Base-by-base conservation (phyloP, 1,140 invertebrate species). In the Drosophila pruinosa region DNA sequence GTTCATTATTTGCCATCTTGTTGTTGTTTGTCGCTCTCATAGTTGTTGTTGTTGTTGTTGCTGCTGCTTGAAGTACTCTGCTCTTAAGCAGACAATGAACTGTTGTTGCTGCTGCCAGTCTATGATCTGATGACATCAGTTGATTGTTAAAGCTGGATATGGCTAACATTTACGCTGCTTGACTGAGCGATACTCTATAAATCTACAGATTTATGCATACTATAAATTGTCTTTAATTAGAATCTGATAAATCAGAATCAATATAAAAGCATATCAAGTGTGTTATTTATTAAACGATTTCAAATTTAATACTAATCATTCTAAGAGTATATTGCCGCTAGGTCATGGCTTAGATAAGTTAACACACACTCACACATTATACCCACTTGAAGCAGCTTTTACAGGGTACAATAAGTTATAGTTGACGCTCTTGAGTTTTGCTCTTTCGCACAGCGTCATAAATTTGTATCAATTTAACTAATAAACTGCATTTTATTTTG, bases 41-140 rank as follows among this genome's bases (percentile, higher is more conserved):
- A 24, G 43, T 28, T 50, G 19, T n/a, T 53, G 10, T 26, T 63
- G 10, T 19, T 43, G 48, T 43, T 24, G 52, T 12, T 45, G 21
- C 21, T 62, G 39, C 26, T 58, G 53, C 19, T 15, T 69, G 19
- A 69, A 73, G 62, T 73, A 52, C 22, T 50, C 2, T 10, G 52
- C 68, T 72, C 77, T 80, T 63, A 48, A 72, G 56, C 72, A 80
- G 67, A 38, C 77, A 80, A 75, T 80, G 77, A 80, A 80, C 77
- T 34, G 53, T 5, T 15, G 47, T 26, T 45, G 57, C 26, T 68
- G 14, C 54, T 47, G 57, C 26, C 21, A 12, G 17, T 34, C 22
- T 43, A 22, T 34, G 48, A 69, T 63, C 24, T 52, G 61, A 71
- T 71, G 68, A 71, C 68, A 71, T 65, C 69, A 72, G 53, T 53